Evolutionary conservation across 1,140 invertebrate species (phyloP).

Genomic region (Zaprionus africanus): DNA sequence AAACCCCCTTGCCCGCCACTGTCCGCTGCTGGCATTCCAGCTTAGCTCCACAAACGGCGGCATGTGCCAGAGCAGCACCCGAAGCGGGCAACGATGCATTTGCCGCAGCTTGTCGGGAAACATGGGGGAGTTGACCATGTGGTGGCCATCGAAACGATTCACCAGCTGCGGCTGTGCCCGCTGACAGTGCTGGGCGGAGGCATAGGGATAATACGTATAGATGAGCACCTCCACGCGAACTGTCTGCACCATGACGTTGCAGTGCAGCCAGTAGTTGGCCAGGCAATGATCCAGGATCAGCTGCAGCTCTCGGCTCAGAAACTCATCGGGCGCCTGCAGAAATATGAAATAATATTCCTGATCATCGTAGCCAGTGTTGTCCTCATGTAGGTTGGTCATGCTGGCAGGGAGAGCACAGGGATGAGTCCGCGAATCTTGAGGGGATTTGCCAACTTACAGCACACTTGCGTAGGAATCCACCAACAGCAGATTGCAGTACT

Average conservation of each 20-base stretch:
- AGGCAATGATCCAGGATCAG: constrained; percentile 67
- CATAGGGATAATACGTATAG: constrained; percentile 71
- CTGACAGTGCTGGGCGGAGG: constrained; percentile 39
- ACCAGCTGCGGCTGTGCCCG: constrained; percentile 44
- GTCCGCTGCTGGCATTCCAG: background rate
- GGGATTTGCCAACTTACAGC: constrained; percentile 35
- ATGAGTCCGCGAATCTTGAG: background rate
- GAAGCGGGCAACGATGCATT: constrained; percentile 61
- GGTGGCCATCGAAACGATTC: constrained; percentile 61
- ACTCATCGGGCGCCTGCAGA: constrained; percentile 57
- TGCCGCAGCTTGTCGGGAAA: constrained; percentile 69
- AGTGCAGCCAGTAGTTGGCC: constrained; percentile 67
- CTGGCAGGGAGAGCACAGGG: constrained; percentile 17
- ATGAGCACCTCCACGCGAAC: constrained; percentile 61
- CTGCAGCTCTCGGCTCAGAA: constrained; percentile 34
- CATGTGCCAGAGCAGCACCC: constrained; percentile 58
- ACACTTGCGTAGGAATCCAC: constrained; percentile 65
- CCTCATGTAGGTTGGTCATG: constrained; percentile 44
- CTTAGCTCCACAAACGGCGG: constrained; percentile 62
- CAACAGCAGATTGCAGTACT: constrained; percentile 63
- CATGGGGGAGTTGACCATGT: constrained; percentile 40
- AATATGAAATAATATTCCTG: constrained; percentile 79
- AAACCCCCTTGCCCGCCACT: constrained; percentile 43
- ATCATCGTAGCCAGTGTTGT: constrained; percentile 53
- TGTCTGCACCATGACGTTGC: constrained; percentile 76